phyloP scores from a whole-genome alignment of 2,797 vertebrate species.

The Apodemus agrarius region DNA sequence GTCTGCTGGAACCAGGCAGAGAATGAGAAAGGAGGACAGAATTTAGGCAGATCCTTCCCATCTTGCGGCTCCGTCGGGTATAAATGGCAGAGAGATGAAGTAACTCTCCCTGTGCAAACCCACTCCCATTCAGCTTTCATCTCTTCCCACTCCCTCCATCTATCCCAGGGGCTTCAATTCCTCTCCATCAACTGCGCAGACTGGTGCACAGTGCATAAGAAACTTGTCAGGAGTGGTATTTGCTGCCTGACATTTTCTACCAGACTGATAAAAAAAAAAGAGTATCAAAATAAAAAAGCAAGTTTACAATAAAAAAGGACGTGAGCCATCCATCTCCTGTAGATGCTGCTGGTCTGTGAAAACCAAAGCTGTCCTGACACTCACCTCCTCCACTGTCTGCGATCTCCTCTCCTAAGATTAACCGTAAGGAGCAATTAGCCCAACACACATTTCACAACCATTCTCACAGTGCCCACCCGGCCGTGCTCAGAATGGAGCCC shows the following conservation, averaged over 20 bases:
- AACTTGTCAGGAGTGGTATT: constrained; percentile 67
- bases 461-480: neutral
- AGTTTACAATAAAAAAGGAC: constrained; percentile 56
- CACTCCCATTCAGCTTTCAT: constrained; percentile 48
- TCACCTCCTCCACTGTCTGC: constrained; percentile 49
- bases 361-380: constrained; percentile 50
- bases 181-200: constrained; percentile 42
- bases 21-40: neutral
- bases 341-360: constrained; percentile 36
- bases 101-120: constrained; percentile 39
- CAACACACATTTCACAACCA: constrained; percentile 19
- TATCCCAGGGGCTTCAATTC: constrained; percentile 8
- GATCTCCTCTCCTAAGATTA: constrained; percentile 61
- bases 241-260: constrained; percentile 69
- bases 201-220: constrained; percentile 23
- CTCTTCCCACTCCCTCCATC: constrained; percentile 19
- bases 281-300: constrained; percentile 23
- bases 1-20: neutral
- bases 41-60: neutral
- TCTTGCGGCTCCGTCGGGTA: neutral
- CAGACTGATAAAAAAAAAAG: constrained; percentile 38
- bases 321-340: constrained; percentile 57
- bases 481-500: neutral
- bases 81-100: neutral
- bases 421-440: constrained; percentile 25